These are phyloP conservation scores for Hippoglossus stenolepis DNA, from an alignment of 2,113 vertebrate genomes.

Conservation along the genomic window DNA sequence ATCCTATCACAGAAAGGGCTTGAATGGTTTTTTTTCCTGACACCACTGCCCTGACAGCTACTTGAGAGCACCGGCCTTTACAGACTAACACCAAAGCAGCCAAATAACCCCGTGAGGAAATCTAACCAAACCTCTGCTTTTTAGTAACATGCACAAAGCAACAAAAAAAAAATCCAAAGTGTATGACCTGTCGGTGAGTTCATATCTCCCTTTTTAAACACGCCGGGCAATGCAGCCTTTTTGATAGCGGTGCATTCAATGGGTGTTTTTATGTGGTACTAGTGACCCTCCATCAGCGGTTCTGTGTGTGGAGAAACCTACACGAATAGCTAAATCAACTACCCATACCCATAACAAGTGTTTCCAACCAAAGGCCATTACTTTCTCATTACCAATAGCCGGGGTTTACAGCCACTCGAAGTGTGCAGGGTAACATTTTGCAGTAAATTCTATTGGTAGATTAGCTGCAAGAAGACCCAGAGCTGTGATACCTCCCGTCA, in stretches of 20 bases:
- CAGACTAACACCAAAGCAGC: neutral
- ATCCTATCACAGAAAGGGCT: constrained; percentile 16
- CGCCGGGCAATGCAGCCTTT: constrained; percentile 15
- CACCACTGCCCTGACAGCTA: constrained; percentile 9
- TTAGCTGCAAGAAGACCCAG: constrained; percentile 64
- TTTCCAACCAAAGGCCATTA: constrained; percentile 52
- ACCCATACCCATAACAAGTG: constrained; percentile 39
- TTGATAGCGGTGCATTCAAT: constrained; percentile 25
- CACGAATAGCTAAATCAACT: constrained; percentile 47
- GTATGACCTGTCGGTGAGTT: constrained; percentile 8
- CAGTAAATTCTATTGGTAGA: constrained; percentile 57
- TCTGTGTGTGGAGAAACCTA: constrained; percentile 6
- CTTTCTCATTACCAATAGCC: constrained; percentile 58
- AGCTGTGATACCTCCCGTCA: constrained; percentile 65
- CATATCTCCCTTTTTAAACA: constrained; percentile 26
- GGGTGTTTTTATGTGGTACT: constrained; percentile 12
- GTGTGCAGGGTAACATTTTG: constrained; percentile 56
- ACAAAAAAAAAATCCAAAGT: constrained; percentile 3
- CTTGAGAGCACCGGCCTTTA: neutral
- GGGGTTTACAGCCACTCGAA: constrained; percentile 44
- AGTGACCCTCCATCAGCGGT: constrained; percentile 36
- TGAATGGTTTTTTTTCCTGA: neutral
- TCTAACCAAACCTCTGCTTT: constrained; percentile 6
- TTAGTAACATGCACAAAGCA: neutral
- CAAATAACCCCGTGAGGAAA: neutral